Conservation (phyloP, 1,140 invertebrate species). For the Plodia interpunctella region DNA sequence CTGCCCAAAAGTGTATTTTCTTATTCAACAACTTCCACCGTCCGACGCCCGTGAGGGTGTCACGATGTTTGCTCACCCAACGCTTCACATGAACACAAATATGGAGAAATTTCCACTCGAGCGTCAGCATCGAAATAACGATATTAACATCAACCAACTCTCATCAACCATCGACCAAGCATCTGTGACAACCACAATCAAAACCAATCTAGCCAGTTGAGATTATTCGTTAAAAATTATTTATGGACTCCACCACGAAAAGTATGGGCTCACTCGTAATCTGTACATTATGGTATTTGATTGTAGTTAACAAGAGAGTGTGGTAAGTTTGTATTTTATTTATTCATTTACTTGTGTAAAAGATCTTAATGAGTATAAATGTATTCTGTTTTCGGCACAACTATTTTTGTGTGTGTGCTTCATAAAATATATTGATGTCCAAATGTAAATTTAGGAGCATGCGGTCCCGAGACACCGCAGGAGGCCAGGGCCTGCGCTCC, state of each 20-base stretch:
- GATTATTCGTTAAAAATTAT: conserved; percentile 12
- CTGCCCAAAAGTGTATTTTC: conserved; percentile 72
- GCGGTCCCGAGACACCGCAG: conserved; percentile 43
- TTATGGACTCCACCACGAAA: conserved; percentile 13
- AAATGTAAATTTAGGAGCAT: conserved; percentile 60
- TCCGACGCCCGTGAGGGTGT: conserved; percentile 51
- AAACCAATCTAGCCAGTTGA: conserved; percentile 14
- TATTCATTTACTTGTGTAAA: too few relatives aligned
- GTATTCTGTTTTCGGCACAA: too few relatives aligned
- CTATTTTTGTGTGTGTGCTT: too few relatives aligned
- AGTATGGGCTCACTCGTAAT: neutral
- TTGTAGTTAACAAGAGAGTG: too few relatives aligned
- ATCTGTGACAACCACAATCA: neutral
- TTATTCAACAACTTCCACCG: conserved; percentile 65
- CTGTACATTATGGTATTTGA: too few relatives aligned
- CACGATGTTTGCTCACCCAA: conserved; percentile 46
- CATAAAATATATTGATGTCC: conserved; percentile 13
- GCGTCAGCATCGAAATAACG: neutral
- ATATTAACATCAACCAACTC: neutral
- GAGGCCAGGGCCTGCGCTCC: conserved; percentile 38
- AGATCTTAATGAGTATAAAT: too few relatives aligned
- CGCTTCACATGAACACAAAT: conserved; percentile 25
- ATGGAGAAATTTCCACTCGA: conserved; percentile 2
- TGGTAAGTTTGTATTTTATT: too few relatives aligned
- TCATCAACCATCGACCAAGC: too few relatives aligned